phyloP scores from a whole-genome alignment of 2,888 invertebrate species.

The Mesochorus sp. region DNA sequence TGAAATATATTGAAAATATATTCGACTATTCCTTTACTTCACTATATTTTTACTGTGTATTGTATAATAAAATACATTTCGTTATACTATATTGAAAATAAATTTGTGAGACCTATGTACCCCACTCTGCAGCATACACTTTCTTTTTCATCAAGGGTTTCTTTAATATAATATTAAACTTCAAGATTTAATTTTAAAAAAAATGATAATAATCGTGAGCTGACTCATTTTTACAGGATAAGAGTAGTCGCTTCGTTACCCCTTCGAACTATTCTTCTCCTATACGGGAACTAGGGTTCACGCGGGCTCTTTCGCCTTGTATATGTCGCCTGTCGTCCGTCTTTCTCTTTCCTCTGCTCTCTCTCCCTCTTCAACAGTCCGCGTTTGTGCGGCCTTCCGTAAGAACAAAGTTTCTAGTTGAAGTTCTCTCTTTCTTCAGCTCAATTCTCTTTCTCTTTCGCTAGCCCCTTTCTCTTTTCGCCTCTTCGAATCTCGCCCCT shows the following conservation, averaged over 20 bases:
- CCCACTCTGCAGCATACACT: background rate
- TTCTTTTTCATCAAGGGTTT: background rate
- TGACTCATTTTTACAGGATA: too few relatives aligned
- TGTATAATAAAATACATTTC: too few relatives aligned
- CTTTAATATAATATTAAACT: too few relatives aligned
- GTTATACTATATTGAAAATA: too few relatives aligned
- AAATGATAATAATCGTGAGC: too few relatives aligned
- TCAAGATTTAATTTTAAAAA: too few relatives aligned
- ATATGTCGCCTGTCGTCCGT: constrained; percentile 21
- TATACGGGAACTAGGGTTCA: constrained; percentile 39
- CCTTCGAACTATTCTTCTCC: constrained; percentile 53
- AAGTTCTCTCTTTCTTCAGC: constrained; percentile 46
- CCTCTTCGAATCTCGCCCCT: background rate
- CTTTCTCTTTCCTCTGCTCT: background rate
- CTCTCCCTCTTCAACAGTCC: background rate
- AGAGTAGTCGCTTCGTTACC: constrained; percentile 55
- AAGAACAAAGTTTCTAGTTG: constrained; percentile 57
- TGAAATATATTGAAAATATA: too few relatives aligned
- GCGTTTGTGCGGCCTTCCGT: constrained; percentile 20
- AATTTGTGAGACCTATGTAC: too few relatives aligned
- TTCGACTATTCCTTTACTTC: too few relatives aligned
- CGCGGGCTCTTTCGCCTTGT: constrained; percentile 19
- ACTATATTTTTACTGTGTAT: too few relatives aligned
- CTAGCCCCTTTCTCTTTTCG: constrained; percentile 9
- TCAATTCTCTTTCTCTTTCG: constrained; percentile 25